Base-by-base conservation (phyloP, 2,888 invertebrate genomes). In the Dendrolimus pini region DNA sequence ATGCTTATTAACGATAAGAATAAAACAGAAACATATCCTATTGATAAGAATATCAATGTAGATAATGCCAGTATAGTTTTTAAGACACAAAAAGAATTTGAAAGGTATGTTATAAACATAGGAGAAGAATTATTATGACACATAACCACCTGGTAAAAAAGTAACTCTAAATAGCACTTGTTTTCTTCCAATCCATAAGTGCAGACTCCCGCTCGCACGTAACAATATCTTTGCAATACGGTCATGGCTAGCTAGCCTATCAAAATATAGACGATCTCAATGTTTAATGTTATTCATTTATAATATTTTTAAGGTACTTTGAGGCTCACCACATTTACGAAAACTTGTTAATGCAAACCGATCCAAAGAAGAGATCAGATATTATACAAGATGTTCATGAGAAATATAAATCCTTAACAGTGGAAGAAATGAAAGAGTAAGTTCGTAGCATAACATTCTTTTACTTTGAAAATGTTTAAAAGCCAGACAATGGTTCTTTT, bases 1-100 rank as follows among this genome's bases (percentile, higher is more conserved):
- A 70, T 77, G 41, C 75, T 89, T 3, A 68, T 90, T 1, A 70
- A 84, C 62, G 80, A 86, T 58, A 85, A 85, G 66, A 72, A 68
- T 12, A 70, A 75, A 1, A 70, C 66, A 12, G 89, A 91, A 62
- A 80, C 79, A 0, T 91, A 80, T 64, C 91, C 91, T 0, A 64
- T 87, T 9, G 77, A 78, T 54, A 78, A 78, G 56, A 59, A 65
- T 7, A 77, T 86, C 67, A 61, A 59, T 1, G 53, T 85, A 12
- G 90, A 91, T 57, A 76, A 83, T 62, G 85, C 89, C 0, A 80
- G 78, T 65, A 68, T 84, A 53, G 82, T 91, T 6, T 92, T 91
- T 65, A 71, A 71, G 54, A 73, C 67, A 30, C 77, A 68, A 58
- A 68, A 76, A 7, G 80, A 89, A 60, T 91, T 91, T 77, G 70